A percentile compares a stretch with the other conserved stretches of the same genome.
Conservation (phyloP, 2,113 vertebrate genomes). For the Tragelaphus buxtoni region DNA sequence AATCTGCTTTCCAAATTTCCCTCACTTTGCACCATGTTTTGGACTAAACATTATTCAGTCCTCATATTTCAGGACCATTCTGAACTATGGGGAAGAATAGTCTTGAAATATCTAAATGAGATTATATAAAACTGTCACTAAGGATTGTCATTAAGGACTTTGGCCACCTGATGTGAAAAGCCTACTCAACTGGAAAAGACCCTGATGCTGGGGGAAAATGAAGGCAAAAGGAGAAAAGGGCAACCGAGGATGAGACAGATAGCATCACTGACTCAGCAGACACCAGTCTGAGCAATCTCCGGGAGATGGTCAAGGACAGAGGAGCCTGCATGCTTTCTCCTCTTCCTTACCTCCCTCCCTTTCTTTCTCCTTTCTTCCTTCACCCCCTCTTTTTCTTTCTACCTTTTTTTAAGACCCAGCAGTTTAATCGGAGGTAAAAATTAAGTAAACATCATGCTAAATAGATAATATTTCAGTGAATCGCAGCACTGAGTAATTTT, state of each 20-base stretch:
- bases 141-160: not conserved
- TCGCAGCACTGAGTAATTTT: not conserved
- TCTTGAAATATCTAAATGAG: not conserved
- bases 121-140: not conserved
- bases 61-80: not conserved
- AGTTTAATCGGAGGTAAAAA: not conserved
- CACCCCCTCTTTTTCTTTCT: rapidly evolving
- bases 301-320: not conserved
- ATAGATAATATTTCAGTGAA: not conserved
- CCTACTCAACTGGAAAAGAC: not conserved
- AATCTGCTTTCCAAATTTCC: not conserved
- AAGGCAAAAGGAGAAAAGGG: not conserved
- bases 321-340: not conserved
- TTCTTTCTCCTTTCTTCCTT: not conserved
- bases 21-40: not conserved
- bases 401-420: not conserved
- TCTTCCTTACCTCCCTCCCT: not conserved
- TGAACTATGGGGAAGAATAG: not conserved
- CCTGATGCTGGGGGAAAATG: not conserved
- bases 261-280: rapidly evolving
- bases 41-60: not conserved
- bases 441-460: not conserved
- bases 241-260: not conserved
- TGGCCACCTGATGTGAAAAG: not conserved
- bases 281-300: not conserved